Conservation (phyloP, 2,888 invertebrate species). For the Cephus rjabovi region DNA sequence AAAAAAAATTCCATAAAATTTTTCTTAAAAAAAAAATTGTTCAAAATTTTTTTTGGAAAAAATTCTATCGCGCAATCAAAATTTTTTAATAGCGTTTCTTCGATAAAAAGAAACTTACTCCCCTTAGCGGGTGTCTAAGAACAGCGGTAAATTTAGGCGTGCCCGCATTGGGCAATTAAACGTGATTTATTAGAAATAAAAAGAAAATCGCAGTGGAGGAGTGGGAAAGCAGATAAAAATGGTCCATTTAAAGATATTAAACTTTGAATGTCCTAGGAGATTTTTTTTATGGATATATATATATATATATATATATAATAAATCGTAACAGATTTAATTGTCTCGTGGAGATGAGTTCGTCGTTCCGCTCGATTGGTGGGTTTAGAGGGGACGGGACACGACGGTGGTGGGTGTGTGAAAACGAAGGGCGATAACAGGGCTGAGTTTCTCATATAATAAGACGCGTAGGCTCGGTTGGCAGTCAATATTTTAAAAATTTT, state of each 20-base stretch:
- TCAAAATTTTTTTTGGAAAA: neutral
- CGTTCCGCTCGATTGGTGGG: neutral
- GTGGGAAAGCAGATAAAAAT: neutral
- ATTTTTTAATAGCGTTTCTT: neutral
- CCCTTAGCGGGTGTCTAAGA: no score
- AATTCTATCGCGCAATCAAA: neutral
- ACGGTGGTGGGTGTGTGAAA: neutral
- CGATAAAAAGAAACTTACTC: no score
- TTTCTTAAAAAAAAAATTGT: no score
- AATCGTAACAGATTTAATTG: slow-evolving; percentile 8
- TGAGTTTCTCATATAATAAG: slow-evolving; percentile 1
- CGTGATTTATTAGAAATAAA: neutral
- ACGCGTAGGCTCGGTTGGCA: slow-evolving; percentile 14
- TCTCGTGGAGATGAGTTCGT: neutral
- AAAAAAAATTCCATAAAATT: no score
- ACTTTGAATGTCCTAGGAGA: neutral
- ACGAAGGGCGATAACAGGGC: neutral
- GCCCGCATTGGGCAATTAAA: neutral
- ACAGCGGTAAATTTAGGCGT: neutral
- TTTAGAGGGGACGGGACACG: neutral
- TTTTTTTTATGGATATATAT: neutral
- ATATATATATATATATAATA: neutral
- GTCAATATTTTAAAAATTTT: slow-evolving; percentile 46
- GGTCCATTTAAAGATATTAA: neutral
- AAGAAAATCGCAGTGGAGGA: neutral